Percentiles rank a stretch among this genome's conserved stretches.
Conservation (phyloP, 64 coral and sea anemone genomes). For the Hydrozoanthus tunicans region DNA sequence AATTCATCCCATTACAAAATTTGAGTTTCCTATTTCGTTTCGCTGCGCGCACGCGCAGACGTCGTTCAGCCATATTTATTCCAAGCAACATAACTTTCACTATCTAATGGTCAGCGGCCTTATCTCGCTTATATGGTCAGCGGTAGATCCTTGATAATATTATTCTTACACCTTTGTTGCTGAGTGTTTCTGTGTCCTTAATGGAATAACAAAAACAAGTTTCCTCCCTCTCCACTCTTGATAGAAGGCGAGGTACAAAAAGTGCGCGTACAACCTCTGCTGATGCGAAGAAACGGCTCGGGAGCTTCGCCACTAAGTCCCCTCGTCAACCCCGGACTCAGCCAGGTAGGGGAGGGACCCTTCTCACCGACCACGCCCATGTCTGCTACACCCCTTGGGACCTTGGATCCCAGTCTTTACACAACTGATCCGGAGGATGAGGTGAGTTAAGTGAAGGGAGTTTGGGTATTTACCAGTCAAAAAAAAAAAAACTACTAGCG, state of each 20-base stretch:
- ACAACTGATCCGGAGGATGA: constrained; percentile 54
- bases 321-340: not conserved
- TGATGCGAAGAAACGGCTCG: constrained; percentile 55
- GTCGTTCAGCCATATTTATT: no score
- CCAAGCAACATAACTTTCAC: no score
- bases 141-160: no score
- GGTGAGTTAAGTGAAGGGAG: not conserved
- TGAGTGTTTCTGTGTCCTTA: no score
- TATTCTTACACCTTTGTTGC: no score
- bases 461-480: not conserved
- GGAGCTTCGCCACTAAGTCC: constrained; percentile 19
- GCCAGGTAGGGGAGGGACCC: constrained; percentile 21
- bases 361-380: constrained; percentile 62
- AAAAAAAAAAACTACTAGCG: not conserved
- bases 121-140: no score
- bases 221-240: not conserved
- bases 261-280: constrained; percentile 66
- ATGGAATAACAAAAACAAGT: not conserved
- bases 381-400: constrained; percentile 65
- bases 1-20: no score
- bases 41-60: no score
- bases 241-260: constrained; percentile 61
- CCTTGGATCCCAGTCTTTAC: constrained; percentile 76
- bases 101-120: no score
- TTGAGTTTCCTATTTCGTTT: no score